phyloP scores from a whole-genome alignment of 2,888 invertebrate species.

The Escarpia spicata region DNA sequence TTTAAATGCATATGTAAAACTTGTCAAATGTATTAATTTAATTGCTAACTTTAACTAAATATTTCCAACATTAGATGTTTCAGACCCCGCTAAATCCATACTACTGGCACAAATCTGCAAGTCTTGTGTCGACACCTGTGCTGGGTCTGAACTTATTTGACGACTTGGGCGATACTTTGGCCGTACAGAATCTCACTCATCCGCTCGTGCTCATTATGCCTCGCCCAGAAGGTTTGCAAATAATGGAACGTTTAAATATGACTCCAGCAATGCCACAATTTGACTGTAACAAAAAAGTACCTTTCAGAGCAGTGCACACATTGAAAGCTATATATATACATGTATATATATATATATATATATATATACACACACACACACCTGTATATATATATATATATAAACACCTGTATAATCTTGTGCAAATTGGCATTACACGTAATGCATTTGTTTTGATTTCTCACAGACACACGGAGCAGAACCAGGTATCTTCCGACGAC shows the following conservation, averaged over 20 bases:
- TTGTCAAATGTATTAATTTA: no score
- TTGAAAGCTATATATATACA: no score
- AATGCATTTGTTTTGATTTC: neutral
- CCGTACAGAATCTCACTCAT: neutral
- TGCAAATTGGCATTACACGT: neutral
- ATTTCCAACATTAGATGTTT: neutral
- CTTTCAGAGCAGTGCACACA: no score
- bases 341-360: neutral
- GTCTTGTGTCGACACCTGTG: neutral
- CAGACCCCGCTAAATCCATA: neutral
- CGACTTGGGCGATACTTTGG: neutral
- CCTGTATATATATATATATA: neutral
- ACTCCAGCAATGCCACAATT: no score
- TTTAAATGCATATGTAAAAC: no score
- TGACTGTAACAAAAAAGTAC: no score
- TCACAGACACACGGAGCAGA: neutral
- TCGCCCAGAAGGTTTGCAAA: neutral
- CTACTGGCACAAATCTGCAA: neutral
- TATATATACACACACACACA: no score
- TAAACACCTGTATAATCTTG: neutral
- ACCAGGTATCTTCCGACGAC: neutral
- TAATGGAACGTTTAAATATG: neutral
- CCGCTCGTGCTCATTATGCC: constrained; percentile 5
- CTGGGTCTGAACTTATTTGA: neutral
- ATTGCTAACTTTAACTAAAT: neutral